Percentiles rank a stretch among this genome's conserved stretches.
Evolutionary conservation across 2,797 vertebrate species (phyloP).

Genomic region (Sarcophilus harrisii): DNA sequence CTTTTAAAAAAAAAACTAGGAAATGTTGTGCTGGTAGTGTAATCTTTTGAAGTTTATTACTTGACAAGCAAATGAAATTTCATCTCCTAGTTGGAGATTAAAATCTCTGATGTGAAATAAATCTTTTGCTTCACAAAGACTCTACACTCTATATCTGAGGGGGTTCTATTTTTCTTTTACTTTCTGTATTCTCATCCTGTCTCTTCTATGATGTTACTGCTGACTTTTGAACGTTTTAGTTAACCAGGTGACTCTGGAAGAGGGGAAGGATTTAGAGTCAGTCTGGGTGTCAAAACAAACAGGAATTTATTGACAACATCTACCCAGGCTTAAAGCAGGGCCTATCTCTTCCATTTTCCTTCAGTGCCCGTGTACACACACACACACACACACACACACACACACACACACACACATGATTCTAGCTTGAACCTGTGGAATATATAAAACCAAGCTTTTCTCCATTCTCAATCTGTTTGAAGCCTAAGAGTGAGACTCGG

Average conservation of each 20-base stretch:
- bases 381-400: too few relatives aligned
- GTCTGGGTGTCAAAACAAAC: background rate
- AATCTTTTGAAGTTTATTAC: background rate
- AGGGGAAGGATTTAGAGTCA: background rate
- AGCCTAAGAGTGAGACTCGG: background rate
- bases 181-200: background rate
- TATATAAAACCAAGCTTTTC: background rate
- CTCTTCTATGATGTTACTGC: background rate
- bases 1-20: background rate
- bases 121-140: background rate
- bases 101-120: slow-evolving; percentile 3
- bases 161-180: background rate
- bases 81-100: background rate
- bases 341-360: background rate
- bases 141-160: background rate
- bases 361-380: background rate
- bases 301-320: background rate
- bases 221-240: background rate
- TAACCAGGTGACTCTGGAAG: background rate
- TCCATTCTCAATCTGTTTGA: background rate
- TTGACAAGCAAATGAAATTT: slow-evolving; percentile 6
- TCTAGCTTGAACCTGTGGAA: background rate
- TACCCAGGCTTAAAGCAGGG: background rate
- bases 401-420: too few relatives aligned
- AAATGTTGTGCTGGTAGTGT: background rate